Conservation (phyloP, 1,140 invertebrate species). For the Leptopilina boulardi region DNA sequence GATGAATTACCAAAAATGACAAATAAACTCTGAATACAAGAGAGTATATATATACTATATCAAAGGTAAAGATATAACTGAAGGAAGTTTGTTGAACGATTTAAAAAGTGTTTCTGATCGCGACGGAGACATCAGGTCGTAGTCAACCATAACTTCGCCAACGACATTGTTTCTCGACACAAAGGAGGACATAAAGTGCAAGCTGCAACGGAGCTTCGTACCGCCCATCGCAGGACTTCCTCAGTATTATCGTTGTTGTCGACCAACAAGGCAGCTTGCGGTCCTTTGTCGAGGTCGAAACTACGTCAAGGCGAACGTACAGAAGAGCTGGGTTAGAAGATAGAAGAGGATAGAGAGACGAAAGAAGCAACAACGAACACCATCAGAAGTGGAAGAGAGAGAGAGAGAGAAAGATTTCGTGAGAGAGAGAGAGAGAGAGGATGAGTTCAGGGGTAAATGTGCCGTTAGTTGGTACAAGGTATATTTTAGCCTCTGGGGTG, state of each 20-base stretch:
- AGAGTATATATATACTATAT: too few species aligned
- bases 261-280: slow-evolving; percentile 29
- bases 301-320: slow-evolving; percentile 33
- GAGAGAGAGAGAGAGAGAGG: not conserved
- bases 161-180: slow-evolving; percentile 47
- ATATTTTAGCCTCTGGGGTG: slow-evolving; percentile 50
- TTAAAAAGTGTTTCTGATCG: slow-evolving; percentile 22
- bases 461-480: slow-evolving; percentile 18
- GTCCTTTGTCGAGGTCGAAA: slow-evolving; percentile 42
- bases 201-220: slow-evolving; percentile 42
- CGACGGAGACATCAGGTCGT: slow-evolving; percentile 2
- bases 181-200: slow-evolving; percentile 46
- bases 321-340: too few species aligned
- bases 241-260: slow-evolving; percentile 14
- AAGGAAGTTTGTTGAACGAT: not conserved
- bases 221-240: slow-evolving; percentile 42
- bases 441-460: slow-evolving; percentile 7
- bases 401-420: not conserved
- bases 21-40: not conserved
- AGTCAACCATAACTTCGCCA: slow-evolving; percentile 8
- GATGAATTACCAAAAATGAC: not conserved
- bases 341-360: not conserved
- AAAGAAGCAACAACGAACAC: slow-evolving; percentile 8
- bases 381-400: not conserved
- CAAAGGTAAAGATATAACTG: not conserved